Percentiles rank a stretch among this genome's conserved stretches.
These are phyloP conservation scores for Penelope pileata DNA, from an alignment of 2,113 vertebrate genomes.

Conservation along the genomic window DNA sequence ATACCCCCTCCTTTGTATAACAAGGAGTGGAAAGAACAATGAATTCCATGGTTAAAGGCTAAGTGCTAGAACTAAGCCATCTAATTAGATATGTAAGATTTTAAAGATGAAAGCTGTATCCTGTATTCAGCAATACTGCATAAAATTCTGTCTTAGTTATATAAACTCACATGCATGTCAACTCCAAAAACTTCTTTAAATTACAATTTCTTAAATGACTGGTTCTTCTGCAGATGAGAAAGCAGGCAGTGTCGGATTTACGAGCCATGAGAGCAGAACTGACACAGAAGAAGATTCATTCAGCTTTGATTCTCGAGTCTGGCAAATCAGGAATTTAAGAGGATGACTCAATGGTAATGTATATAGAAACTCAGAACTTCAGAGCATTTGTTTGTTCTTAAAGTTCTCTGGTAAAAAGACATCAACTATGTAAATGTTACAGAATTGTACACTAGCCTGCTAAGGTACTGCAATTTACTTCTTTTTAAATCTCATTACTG, in stretches of 20 bases:
- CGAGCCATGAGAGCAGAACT: constrained; percentile 84
- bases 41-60: background rate
- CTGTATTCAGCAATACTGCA: background rate
- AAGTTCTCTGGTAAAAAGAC: background rate
- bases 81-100: background rate
- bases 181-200: background rate
- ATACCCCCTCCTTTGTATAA: background rate
- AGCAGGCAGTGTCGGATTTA: constrained; percentile 86
- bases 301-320: constrained; percentile 56
- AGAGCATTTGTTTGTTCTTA: background rate
- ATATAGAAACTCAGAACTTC: background rate
- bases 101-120: background rate
- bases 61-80: background rate
- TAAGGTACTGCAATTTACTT: background rate
- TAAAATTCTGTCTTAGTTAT: background rate
- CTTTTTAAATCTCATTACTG: background rate
- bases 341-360: background rate
- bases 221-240: constrained; percentile 83
- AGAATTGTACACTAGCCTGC: background rate
- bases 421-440: background rate
- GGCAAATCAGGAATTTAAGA: constrained; percentile 14
- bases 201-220: background rate
- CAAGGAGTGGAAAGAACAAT: background rate
- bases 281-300: constrained; percentile 85
- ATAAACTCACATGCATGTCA: background rate